phyloP scores from a whole-genome alignment of 2,113 vertebrate genomes.

The Myotis davidii region DNA sequence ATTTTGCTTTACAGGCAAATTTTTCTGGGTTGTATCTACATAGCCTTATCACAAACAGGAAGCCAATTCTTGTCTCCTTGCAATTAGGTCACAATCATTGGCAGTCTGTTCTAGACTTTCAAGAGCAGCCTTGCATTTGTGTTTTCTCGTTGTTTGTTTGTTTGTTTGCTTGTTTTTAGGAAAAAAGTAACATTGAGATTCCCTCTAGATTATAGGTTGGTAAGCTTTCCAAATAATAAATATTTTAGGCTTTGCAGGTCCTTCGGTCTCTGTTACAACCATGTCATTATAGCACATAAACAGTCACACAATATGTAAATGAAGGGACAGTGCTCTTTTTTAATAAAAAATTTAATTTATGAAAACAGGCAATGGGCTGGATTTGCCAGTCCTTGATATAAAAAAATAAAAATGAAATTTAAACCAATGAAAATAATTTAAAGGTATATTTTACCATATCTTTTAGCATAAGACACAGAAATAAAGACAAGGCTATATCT shows the following conservation, averaged over 20 bases:
- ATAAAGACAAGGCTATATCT: background rate
- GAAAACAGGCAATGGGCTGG: background rate
- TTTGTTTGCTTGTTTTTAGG: background rate
- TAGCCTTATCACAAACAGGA: background rate
- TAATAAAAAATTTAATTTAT: background rate
- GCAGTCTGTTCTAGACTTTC: background rate
- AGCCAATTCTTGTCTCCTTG: background rate
- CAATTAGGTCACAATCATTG: background rate
- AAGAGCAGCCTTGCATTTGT: background rate
- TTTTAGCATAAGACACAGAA: background rate
- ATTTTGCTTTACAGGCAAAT: slow-evolving; percentile 27
- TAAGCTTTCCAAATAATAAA: background rate
- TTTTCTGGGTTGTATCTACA: slow-evolving; percentile 19
- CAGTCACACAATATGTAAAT: background rate
- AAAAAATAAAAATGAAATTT: background rate
- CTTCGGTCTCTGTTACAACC: background rate
- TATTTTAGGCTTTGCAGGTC: too few relatives aligned
- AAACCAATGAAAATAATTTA: slow-evolving; percentile 25
- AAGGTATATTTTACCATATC: background rate
- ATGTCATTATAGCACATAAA: background rate
- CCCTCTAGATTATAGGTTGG: background rate
- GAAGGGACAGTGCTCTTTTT: background rate
- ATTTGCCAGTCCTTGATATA: background rate
- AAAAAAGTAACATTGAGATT: background rate
- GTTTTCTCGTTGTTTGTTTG: background rate